Evolutionary conservation across 92 coral and sea anemone genomes (phyloP), one percentile per base, ranked within the genome.

Genomic region (Palythoa grandiflora): DNA sequence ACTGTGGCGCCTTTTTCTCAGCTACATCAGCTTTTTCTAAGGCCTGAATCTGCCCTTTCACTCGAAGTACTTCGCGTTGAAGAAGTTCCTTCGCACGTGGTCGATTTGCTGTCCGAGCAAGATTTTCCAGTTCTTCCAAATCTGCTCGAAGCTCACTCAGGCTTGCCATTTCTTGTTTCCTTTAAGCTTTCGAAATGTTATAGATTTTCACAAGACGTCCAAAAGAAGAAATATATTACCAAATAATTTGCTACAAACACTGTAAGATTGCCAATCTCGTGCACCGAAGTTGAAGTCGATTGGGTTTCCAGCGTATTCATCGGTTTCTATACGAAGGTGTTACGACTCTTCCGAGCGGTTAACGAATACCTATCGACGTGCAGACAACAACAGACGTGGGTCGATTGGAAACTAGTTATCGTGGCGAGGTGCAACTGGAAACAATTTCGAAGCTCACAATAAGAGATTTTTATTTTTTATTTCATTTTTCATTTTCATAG

Each of bases 21-120:
- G 68, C 68, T 28, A 38, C 70, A 38, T 38, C 85, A 9, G 75
- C 3, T 72, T 71, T 80, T 73, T 76, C 87, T 53, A 80, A 65
- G 21, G 73, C 72, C 38, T 65, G 76, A 47, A 93, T 88, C 68
- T 95, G 94, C 47, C 87, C 91, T 75, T 93, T 90, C 5, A 95
- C 89, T 54, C 84, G 88, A 53, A 85, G 83, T 3, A 95, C 71
- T 65, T 93, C 98, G 16, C 92, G 87, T 76, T 95, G 96, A 44
- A 95, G 85, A 20, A 93, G 71, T 61, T 90, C 94, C 66, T 86
- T 85, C 1, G 90, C 98, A 89, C 98, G 98, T 87, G 96, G 71
- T 78, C 94, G 78, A 19, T 68, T 85, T 50, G 98, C 96, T 48
- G 88, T 75, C 40, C 80, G 66, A 40, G 90, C 79, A 40, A 95